Evolutionary conservation across 2,113 vertebrate genomes (phyloP).

Genomic region (Upupa epops): DNA sequence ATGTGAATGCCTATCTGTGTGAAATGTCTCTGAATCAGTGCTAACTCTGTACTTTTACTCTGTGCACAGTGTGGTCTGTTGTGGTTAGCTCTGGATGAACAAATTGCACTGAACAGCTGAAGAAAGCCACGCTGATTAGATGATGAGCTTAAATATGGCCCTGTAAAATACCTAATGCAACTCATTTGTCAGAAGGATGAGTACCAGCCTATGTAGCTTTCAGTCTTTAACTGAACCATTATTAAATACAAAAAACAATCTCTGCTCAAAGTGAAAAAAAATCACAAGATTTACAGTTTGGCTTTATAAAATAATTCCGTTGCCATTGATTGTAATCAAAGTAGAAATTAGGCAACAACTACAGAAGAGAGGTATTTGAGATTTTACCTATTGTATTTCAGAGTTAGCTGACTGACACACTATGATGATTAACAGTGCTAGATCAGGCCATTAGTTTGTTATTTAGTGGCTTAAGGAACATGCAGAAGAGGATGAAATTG

Average conservation of each 20-base stretch:
- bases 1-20: not conserved
- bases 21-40: not conserved
- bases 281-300: not conserved
- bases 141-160: not conserved
- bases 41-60: not conserved
- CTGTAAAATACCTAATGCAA: not conserved
- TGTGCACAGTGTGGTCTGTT: not conserved
- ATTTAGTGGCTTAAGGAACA: not conserved
- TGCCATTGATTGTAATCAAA: not conserved
- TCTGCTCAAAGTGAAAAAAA: not conserved
- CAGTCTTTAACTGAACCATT: not conserved
- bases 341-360: not conserved
- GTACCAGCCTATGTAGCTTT: not conserved
- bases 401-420: not conserved
- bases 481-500: not conserved
- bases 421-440: not conserved
- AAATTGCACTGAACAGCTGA: not conserved
- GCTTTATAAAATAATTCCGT: not conserved
- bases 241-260: not conserved
- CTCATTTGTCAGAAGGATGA: not conserved
- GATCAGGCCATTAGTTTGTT: not conserved
- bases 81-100: not conserved
- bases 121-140: not conserved
- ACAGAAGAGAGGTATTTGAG: not conserved
- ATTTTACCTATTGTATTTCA: not conserved